Evolutionary conservation across 2,888 invertebrate species (phyloP), one percentile per base, ranked within the genome.

Genomic region (Halictus quadricinctus): DNA sequence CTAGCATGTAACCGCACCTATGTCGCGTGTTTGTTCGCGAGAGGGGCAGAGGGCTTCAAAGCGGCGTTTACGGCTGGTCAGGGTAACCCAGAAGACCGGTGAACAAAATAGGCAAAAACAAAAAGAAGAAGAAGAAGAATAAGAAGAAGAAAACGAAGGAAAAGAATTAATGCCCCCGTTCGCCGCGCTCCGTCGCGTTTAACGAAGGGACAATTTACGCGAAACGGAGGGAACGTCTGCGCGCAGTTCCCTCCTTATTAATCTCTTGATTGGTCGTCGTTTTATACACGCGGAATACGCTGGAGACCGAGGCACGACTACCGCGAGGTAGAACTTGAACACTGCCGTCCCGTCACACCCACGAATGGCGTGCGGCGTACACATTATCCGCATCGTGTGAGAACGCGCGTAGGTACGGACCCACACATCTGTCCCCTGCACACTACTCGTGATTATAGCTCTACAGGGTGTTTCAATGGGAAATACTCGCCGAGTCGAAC

Each of bases 341-440:
- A 73, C 77, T 76, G 88, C 78, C 80, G 85, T 84, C 81, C 80
- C 83, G 91, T 91, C 92, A 90, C 93, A 92, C 93, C 93, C 92
- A 92, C 92, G 91, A 93, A 92, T 93, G 88, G 92, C 93, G 92
- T 93, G 93, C 88, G 88, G 89, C 87, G 84, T 88, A 89, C 90
- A 89, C 90, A 90, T 90, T 92, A 89, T 82, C 88, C 50, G 84
- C 82, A 72, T 83, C 87, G 72, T 84, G 88, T 83, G 88, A 73
- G 76, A 72, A 81, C 70, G 78, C 84, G 87, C 76, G 86, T n/a
- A n/a, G 10, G n/a, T 79, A 88, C 84, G 72, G 72, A 70, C 78
- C 29, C 54, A 29, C 81, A 76, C 78, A 60, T 73, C 43, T 48
- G 48, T 58, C 64, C 25, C 43, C 8, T 66, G 29, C 79, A 79